Conservation (phyloP, 2,888 invertebrate species). For the Drosophila dives region DNA sequence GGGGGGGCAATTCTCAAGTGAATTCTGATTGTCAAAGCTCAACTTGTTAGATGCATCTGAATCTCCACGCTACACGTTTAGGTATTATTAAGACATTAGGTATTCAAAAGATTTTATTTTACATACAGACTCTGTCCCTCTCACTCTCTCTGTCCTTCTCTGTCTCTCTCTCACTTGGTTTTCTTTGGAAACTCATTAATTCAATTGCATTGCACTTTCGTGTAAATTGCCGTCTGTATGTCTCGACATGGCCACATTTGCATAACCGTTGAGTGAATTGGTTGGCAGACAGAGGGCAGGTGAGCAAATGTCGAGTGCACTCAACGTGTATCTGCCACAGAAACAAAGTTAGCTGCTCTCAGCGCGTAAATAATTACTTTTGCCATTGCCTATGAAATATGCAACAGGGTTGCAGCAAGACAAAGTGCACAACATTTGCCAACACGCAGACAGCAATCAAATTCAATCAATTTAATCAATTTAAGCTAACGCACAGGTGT, state of each 20-base stretch:
- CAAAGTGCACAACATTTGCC: slow-evolving; percentile 29
- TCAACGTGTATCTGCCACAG: slow-evolving; percentile 6
- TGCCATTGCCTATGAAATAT: slow-evolving; percentile 43
- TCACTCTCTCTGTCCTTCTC: background rate
- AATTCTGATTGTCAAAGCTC: slow-evolving; percentile 45
- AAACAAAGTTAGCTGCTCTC: slow-evolving; percentile 28
- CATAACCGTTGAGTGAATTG: slow-evolving; percentile 59
- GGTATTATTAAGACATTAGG: slow-evolving; percentile 71
- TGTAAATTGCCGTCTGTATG: slow-evolving; percentile 61
- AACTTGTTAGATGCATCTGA: slow-evolving; percentile 40
- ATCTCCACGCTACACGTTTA: slow-evolving; percentile 58
- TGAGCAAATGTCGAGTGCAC: slow-evolving; percentile 11
- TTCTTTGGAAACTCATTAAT: slow-evolving; percentile 62
- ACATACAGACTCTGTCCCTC: background rate
- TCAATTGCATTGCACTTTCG: slow-evolving; percentile 74
- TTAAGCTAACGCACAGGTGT: slow-evolving; percentile 20
- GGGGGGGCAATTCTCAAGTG: slow-evolving; percentile 15
- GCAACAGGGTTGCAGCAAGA: slow-evolving; percentile 52
- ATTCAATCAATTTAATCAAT: slow-evolving; percentile 79
- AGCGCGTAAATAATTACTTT: slow-evolving; percentile 60
- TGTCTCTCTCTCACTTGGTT: background rate
- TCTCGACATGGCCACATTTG: slow-evolving; percentile 58
- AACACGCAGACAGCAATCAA: slow-evolving; percentile 61
- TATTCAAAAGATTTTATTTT: slow-evolving; percentile 73
- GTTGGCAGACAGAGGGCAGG: slow-evolving; percentile 10